phyloP scores from a whole-genome alignment of 2,113 vertebrate genomes.

The Paedocypris sp. region DNA sequence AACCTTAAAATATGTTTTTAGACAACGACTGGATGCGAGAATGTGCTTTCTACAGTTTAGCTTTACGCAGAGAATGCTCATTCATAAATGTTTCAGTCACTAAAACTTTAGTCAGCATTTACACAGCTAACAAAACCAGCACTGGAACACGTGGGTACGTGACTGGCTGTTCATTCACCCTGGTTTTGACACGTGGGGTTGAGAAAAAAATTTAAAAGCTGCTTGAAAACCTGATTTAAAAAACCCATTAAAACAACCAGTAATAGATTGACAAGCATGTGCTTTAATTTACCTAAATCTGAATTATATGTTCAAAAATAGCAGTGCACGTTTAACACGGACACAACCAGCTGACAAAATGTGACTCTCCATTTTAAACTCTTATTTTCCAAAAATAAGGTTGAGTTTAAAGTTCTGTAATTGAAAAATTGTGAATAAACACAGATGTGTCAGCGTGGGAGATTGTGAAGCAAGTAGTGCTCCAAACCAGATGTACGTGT shows the following conservation, averaged over 20 bases:
- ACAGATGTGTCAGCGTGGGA: conserved; percentile 20
- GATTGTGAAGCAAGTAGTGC: neutral
- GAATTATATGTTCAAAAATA: no score
- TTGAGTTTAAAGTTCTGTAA: neutral
- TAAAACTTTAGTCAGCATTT: neutral
- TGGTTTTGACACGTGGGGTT: conserved; percentile 9
- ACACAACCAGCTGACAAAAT: no score
- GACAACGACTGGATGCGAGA: no score
- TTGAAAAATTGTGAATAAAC: conserved; percentile 9
- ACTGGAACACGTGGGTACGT: conserved; percentile 14
- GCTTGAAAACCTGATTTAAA: neutral
- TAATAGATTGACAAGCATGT: no score
- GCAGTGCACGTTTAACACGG: no score
- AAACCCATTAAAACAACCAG: no score
- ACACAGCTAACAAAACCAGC: neutral
- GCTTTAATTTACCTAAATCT: no score
- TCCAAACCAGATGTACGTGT: conserved; percentile 12
- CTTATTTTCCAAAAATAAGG: neutral
- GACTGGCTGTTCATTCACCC: conserved; percentile 21
- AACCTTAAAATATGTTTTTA: neutral
- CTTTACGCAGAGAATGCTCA: neutral
- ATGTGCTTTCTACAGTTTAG: no score
- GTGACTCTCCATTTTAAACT: no score
- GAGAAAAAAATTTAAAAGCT: neutral
- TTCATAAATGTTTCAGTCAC: neutral